phyloP scores from a whole-genome alignment of 2,797 vertebrate genomes.

The Hirundo rustica region DNA sequence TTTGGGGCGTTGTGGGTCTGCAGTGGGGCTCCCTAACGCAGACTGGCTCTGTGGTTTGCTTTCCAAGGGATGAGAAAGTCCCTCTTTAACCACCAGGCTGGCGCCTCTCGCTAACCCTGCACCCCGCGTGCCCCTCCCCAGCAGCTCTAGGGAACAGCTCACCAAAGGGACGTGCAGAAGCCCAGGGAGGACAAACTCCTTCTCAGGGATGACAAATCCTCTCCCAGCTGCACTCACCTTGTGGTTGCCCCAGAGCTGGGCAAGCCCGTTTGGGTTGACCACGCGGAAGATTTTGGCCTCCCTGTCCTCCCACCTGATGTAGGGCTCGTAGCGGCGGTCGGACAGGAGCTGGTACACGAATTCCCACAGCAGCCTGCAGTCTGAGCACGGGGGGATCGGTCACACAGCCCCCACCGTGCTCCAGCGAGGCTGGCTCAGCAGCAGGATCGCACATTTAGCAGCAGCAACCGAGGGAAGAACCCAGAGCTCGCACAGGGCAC shows the following conservation, averaged over 20 bases:
- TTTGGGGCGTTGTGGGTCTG: not conserved
- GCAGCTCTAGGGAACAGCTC: not conserved
- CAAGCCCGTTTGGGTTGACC: conserved; percentile 87
- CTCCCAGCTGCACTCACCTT: conserved; percentile 77
- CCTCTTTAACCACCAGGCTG: not conserved
- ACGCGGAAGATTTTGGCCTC: conserved; percentile 84
- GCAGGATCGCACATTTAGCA: rapidly evolving
- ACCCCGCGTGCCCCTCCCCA: not conserved
- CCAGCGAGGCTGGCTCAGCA: not conserved
- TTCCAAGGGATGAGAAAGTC: not conserved
- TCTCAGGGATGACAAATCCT: too few species aligned
- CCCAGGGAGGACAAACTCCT: too few species aligned
- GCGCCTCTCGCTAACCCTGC: not conserved
- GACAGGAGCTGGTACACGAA: conserved; percentile 89
- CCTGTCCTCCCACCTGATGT: conserved; percentile 88
- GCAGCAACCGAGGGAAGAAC: not conserved
- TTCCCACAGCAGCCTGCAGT: conserved; percentile 90
- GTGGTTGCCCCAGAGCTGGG: conserved; percentile 92
- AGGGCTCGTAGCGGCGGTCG: conserved; percentile 84
- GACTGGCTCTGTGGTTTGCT: not conserved
- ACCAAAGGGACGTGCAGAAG: rapidly evolving
- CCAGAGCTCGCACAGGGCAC: rapidly evolving
- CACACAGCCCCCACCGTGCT: not conserved
- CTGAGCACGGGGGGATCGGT: conserved; percentile 45
- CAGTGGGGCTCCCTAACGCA: not conserved